Percentiles rank a stretch among this genome's conserved stretches.
These are phyloP conservation scores for Standfussiana lucernea DNA, from an alignment of 2,888 invertebrate genomes.

Conservation along the genomic window DNA sequence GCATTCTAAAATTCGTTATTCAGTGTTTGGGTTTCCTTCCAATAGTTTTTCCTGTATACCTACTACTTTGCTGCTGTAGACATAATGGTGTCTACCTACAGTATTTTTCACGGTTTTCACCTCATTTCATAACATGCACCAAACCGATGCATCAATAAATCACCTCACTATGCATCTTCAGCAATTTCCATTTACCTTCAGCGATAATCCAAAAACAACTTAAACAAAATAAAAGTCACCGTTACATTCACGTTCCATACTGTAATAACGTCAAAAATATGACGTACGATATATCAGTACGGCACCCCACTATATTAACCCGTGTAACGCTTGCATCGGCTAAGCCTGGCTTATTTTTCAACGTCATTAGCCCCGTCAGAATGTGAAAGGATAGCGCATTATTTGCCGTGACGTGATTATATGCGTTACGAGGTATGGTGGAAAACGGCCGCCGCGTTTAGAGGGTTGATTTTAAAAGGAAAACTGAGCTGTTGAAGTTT, in stretches of 20 bases:
- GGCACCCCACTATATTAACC: slow-evolving; percentile 72
- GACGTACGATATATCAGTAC: slow-evolving; percentile 75
- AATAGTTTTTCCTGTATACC: not conserved
- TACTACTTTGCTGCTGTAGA: not conserved
- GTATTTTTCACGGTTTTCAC: not conserved
- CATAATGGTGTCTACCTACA: not conserved
- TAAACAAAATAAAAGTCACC: slow-evolving; percentile 71
- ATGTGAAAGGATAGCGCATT: slow-evolving; percentile 77
- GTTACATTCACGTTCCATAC: slow-evolving; percentile 66
- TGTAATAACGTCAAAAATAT: slow-evolving; percentile 75
- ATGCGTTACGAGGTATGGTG: slow-evolving; percentile 68
- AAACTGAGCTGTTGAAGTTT: slow-evolving; percentile 46
- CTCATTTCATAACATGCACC: too few species aligned
- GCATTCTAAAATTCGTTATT: not conserved
- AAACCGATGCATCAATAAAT: slow-evolving; percentile 28
- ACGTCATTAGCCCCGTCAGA: slow-evolving; percentile 77
- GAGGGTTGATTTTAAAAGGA: slow-evolving; percentile 58
- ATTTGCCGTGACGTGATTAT: slow-evolving; percentile 74
- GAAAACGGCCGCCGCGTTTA: slow-evolving; percentile 55
- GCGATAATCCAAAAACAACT: slow-evolving; percentile 54
- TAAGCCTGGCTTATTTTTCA: slow-evolving; percentile 78
- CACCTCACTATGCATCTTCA: slow-evolving; percentile 36
- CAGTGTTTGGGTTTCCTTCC: not conserved
- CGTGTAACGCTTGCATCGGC: slow-evolving; percentile 74
- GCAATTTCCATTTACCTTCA: slow-evolving; percentile 47